These are phyloP conservation scores for Limnephilus rhombicus DNA, from an alignment of 2,888 invertebrate species.

Conservation along the genomic window DNA sequence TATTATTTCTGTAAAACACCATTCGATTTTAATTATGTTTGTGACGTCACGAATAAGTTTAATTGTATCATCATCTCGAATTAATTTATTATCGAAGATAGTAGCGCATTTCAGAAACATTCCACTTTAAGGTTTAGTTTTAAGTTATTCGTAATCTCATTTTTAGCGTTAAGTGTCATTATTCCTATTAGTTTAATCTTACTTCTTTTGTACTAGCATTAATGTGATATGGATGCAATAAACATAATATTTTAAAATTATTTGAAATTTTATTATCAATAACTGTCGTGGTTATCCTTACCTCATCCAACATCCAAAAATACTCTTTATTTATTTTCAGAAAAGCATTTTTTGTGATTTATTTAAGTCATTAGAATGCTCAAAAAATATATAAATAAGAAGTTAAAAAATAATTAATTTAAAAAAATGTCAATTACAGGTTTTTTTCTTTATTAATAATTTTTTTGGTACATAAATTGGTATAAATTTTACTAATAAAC, in stretches of 20 bases:
- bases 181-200: conserved; percentile 65
- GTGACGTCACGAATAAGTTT: conserved; percentile 27
- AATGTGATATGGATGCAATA: conserved; percentile 62
- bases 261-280: not conserved
- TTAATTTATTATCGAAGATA: conserved; percentile 60
- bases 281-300: not conserved
- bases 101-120: conserved; percentile 44
- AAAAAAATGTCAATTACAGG: no score
- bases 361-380: not conserved
- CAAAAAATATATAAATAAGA: no score
- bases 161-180: conserved; percentile 56
- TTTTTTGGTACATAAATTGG: no score
- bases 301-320: not conserved
- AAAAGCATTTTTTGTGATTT: not conserved
- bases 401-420: no score
- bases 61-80: conserved; percentile 35
- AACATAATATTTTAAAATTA: conserved; percentile 35
- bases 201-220: conserved; percentile 58
- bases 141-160: conserved; percentile 49
- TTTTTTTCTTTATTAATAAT: no score
- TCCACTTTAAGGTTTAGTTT: conserved; percentile 47
- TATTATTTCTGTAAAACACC: not conserved
- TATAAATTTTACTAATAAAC: no score
- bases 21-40: not conserved
- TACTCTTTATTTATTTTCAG: not conserved